phyloP scores from a whole-genome alignment of 2,113 vertebrate genomes.

The Rhinoptilus africanus region DNA sequence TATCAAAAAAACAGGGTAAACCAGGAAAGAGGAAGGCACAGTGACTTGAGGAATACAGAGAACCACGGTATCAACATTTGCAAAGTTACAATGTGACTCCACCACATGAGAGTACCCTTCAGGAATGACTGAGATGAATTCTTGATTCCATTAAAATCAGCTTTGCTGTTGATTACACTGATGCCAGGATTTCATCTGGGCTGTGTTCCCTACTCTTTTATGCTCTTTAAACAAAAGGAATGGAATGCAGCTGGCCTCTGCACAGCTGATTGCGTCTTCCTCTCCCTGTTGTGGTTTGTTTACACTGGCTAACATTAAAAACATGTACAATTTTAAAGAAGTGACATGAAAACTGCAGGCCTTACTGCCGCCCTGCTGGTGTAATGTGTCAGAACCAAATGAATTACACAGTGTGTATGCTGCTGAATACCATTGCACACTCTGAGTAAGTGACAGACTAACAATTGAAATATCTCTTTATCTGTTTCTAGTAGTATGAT shows the following conservation, averaged over 20 bases:
- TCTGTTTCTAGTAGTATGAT: not conserved
- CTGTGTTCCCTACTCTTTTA: not conserved
- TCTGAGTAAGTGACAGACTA: not conserved
- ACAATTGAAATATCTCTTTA: not conserved
- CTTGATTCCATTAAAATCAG: not conserved
- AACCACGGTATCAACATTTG: not conserved
- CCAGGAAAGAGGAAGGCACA: not conserved
- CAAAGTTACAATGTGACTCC: accelerated
- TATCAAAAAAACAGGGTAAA: not conserved
- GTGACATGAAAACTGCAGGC: not conserved
- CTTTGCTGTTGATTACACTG: not conserved
- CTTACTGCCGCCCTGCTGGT: not conserved
- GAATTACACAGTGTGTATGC: accelerated
- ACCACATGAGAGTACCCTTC: not conserved
- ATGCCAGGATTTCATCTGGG: accelerated
- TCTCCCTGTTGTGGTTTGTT: not conserved
- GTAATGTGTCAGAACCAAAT: not conserved
- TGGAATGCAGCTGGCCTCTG: not conserved
- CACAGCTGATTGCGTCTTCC: accelerated
- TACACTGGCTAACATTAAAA: not conserved
- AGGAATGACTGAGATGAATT: not conserved
- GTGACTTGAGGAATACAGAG: not conserved
- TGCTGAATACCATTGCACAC: not conserved
- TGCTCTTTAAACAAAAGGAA: not conserved
- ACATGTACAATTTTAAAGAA: not conserved